Base-by-base conservation (phyloP, 2,113 vertebrate genomes). In the Eulemur rufifrons region DNA sequence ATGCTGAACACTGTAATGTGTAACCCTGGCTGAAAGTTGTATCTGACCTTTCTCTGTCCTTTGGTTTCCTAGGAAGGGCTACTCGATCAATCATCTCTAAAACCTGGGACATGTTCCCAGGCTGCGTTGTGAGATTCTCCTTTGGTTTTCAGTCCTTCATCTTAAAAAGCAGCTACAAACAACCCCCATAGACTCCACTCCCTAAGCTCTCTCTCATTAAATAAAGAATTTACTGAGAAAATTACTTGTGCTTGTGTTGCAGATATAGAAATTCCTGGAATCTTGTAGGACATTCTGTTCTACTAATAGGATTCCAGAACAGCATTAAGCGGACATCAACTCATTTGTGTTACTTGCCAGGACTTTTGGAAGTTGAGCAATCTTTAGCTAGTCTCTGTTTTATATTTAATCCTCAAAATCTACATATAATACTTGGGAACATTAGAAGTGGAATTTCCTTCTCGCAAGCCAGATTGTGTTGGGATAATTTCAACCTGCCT, bases 381-480 rank as follows among this genome's bases (percentile, higher is more conserved):
- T 85, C 52, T 78, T 88, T 95, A 95, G 78, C 68, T 80, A 91
- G 66, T 86, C 56, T 85, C 63, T 85, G 83, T 95, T 95, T 96
- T 90, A 69, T 90, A 76, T 96, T 92, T 90, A 42, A 84, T 81
- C 56, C 27, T 95, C 52, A 94, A 92, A 97, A 78, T 97, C 64
- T 74, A 81, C 68, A 47, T 86, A 34, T 74, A 91, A 64, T 80
- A 14, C 74, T 74, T 34, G 61, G 59, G 76, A 95, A 84, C 32
- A 34, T 27, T 81, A 32, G 14, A 32, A 81, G 23, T 61, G 45
- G 71, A 84, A 54, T 64, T 93, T 88, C 45, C 61, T 90, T 89
- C 63, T 93, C 37, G 47, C 74, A 76, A 84, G 64, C 59, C 86
- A 91, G 39, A 88, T 94, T 92, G 25, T 6, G 14, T 85, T 92